A percentile compares a stretch with the other conserved stretches of the same genome.
phyloP scores from a whole-genome alignment of 2,113 vertebrate species.

The Porphyrio hochstetteri region DNA sequence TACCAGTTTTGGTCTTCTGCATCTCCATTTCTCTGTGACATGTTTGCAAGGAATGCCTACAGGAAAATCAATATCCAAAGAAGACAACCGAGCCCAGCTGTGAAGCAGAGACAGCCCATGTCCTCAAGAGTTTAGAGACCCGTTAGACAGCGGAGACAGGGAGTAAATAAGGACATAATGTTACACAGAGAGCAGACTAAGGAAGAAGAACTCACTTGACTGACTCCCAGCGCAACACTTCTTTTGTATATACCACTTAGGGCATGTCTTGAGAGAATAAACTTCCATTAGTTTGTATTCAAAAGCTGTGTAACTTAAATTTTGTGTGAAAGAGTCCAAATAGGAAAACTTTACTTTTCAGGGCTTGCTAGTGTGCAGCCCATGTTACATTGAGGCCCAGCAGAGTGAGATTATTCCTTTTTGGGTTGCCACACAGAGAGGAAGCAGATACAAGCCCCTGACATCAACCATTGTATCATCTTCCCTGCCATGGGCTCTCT shows the following conservation, averaged over 20 bases:
- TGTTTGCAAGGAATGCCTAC: neutral
- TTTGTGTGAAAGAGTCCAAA: neutral
- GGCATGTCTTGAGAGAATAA: neutral
- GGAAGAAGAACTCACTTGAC: neutral
- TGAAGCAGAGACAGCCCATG: neutral
- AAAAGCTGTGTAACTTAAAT: neutral
- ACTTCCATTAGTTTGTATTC: neutral
- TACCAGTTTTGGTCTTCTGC: neutral
- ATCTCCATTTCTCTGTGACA: neutral
- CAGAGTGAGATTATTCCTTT: neutral
- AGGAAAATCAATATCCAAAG: conserved; percentile 9
- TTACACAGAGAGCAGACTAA: neutral
- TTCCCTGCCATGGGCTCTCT: neutral
- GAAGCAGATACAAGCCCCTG: neutral
- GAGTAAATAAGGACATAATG: neutral
- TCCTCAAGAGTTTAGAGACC: neutral
- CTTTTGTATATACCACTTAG: neutral
- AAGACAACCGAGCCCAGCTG: neutral
- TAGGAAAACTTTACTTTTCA: neutral
- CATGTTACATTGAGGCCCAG: no score
- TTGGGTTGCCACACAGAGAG: accelerated
- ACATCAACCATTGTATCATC: no score
- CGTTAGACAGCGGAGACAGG: neutral
- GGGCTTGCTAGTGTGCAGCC: neutral
- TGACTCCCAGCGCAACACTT: neutral